Percentiles rank a stretch among this genome's conserved stretches.
phyloP scores from a whole-genome alignment of 2,113 vertebrate species.

The Cebus imitator region DNA sequence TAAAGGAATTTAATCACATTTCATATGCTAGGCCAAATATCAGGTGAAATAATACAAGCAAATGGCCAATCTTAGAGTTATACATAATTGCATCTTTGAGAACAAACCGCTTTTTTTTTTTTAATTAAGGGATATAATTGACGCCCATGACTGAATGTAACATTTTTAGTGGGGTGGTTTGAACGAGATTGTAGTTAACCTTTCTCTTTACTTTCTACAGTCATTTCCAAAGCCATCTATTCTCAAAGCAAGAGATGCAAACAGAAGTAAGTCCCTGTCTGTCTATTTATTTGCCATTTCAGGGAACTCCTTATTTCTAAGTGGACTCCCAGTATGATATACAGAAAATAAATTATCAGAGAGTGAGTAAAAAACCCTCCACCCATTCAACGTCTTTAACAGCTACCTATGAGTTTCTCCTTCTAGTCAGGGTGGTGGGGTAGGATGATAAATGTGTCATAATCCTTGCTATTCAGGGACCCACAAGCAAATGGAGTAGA shows the following conservation, averaged over 20 bases:
- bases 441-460: neutral
- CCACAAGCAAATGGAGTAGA: neutral
- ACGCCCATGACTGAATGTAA: neutral
- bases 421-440: neutral
- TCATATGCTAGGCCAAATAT: neutral
- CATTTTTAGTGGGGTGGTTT: neutral
- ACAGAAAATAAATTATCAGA: neutral
- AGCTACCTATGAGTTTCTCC: neutral
- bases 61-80: neutral
- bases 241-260: neutral
- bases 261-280: neutral
- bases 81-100: neutral
- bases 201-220: neutral
- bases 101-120: neutral
- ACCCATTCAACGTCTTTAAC: neutral
- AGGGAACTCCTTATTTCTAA: neutral
- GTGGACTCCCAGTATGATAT: neutral
- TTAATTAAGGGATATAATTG: neutral
- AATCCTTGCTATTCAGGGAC: neutral
- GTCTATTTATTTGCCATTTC: neutral
- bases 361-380: neutral
- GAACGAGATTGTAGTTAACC: neutral
- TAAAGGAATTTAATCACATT: slow-evolving; percentile 25
- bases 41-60: neutral
- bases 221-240: neutral